phyloP scores from a whole-genome alignment of 2,113 vertebrate genomes.

The Hemibagrus wyckioides region DNA sequence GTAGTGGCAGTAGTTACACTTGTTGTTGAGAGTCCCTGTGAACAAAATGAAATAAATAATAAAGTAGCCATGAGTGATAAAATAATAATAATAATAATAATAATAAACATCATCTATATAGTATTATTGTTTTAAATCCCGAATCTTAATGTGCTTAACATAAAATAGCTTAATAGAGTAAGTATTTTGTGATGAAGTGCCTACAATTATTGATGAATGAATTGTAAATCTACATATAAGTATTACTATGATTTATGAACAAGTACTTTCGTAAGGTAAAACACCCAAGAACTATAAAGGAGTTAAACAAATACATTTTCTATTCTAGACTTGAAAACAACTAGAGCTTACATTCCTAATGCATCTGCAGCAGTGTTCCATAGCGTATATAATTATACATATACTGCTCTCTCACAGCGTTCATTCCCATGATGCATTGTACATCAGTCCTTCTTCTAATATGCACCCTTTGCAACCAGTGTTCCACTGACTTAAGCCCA shows the following conservation, averaged over 20 bases:
- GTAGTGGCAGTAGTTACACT: neutral
- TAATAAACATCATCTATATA: neutral
- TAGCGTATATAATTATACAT: no score
- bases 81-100: neutral
- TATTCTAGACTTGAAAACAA: no score
- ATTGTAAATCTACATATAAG: neutral
- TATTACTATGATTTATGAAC: no score
- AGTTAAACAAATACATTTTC: no score
- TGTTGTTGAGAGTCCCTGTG: neutral
- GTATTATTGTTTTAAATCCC: neutral
- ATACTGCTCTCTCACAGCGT: neutral
- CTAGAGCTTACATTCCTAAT: neutral
- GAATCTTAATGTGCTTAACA: neutral
- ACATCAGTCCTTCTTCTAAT: neutral
- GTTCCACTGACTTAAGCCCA: neutral
- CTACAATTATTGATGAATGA: neutral
- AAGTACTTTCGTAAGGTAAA: no score
- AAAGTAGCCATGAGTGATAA: neutral
- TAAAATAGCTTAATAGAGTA: neutral
- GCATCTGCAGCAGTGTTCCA: no score
- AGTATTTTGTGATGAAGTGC: neutral
- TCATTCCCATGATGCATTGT: neutral
- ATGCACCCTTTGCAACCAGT: neutral
- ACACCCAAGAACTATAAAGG: no score
- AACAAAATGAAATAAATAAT: neutral